Base-by-base conservation (phyloP, 2,797 vertebrate genomes). In the Eulemur coronatus region DNA sequence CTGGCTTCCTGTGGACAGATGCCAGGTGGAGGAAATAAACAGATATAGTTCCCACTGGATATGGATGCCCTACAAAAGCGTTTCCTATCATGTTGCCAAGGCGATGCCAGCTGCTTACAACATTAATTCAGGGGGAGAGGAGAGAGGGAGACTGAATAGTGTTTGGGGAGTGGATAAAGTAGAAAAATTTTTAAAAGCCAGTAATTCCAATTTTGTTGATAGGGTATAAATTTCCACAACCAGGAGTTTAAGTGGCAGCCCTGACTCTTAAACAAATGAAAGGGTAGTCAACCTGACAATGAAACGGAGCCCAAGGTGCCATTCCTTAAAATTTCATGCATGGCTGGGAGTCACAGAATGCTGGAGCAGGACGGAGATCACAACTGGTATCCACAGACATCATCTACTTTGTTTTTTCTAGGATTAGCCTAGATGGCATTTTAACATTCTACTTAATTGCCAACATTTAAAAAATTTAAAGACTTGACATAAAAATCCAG, bases 1-100 rank as follows among this genome's bases (percentile, higher is more conserved):
- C 63, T 91, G 46, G 81, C 94, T 98, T 97, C 97, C 97, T 94
- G 91, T 92, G 96, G 93, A 96, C 55, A 78, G 59, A 22, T 0
- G 92, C 97, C 97, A 97, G 86, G 52, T 67, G 33, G 69, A 96
- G 90, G 78, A 95, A 96, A 94, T 96, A 97, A 97, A 97, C 92
- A 97, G 95, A 94, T 72, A 92, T 9, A 72, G 93, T 97, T 97
- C 93, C 96, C 95, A 95, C 22, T 96, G 92, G 95, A 97, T 90
- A 97, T 59, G 0, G 82, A 91, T 87, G 81, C n/a, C 72, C 84
- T 79, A 95, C 94, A 95, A 96, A 84, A 46, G 52, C 76, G n/a
- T 93, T 97, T 96, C 89, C 93, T 94, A 63, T 67, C 52, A 38
- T 46, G 35, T 52, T 94, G 94, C 95, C 89, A 97, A 92, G 95